phyloP scores from a whole-genome alignment of 2,113 vertebrate species.

The Pedionomus torquatus region DNA sequence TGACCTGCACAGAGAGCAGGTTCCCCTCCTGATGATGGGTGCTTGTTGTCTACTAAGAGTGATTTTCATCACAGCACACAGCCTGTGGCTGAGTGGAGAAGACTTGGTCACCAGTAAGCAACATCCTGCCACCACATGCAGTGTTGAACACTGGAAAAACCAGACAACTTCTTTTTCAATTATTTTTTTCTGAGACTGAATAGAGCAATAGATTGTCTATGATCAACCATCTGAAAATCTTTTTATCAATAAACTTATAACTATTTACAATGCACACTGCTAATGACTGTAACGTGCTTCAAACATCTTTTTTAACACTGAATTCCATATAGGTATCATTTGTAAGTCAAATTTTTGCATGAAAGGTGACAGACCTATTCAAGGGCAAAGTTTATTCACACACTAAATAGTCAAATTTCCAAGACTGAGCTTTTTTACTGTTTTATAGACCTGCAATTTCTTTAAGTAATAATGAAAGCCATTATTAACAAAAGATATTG shows the following conservation, averaged over 20 bases:
- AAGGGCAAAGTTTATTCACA: neutral
- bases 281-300: neutral
- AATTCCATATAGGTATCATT: neutral
- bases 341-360: neutral
- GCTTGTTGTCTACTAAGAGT: neutral
- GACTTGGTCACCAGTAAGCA: no score
- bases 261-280: neutral
- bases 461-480: neutral
- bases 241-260: neutral
- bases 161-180: neutral
- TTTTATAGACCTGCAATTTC: neutral
- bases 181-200: neutral
- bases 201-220: neutral
- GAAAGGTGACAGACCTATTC: neutral
- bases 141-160: neutral
- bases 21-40: fast-evolving
- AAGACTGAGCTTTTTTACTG: neutral
- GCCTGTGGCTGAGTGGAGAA: neutral
- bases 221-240: neutral
- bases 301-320: neutral
- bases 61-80: neutral
- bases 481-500: neutral
- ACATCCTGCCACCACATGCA: neutral
- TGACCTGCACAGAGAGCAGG: neutral
- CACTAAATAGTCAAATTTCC: neutral